phyloP scores from a whole-genome alignment of 2,113 vertebrate genomes.

The Thymallus thymallus region DNA sequence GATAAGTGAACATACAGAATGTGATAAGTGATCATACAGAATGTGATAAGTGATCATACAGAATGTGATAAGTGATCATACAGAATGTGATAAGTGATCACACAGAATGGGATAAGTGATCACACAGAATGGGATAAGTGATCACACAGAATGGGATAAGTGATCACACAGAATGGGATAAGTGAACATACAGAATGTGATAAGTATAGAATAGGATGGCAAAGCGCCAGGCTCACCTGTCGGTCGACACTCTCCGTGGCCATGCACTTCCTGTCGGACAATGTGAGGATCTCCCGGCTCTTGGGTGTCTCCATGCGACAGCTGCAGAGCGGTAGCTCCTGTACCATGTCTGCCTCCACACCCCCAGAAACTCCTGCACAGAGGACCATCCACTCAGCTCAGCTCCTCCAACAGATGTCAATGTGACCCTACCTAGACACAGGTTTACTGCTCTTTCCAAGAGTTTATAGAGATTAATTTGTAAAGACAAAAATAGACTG shows the following conservation, averaged over 20 bases:
- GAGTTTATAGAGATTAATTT: no score
- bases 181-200: neutral
- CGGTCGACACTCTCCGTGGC: constrained; percentile 91
- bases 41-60: neutral
- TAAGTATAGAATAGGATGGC: neutral
- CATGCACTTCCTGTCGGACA: constrained; percentile 98
- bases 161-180: neutral
- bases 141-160: neutral
- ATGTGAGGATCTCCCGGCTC: constrained; percentile 90
- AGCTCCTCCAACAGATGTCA: no score
- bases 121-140: neutral
- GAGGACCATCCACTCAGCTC: neutral
- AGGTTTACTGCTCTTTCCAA: no score
- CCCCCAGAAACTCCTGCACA: constrained; percentile 32
- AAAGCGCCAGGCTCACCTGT: constrained; percentile 67
- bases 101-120: neutral
- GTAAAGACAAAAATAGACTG: no score
- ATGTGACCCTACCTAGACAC: no score
- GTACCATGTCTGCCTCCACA: constrained; percentile 80
- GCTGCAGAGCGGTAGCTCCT: constrained; percentile 96
- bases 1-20: neutral
- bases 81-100: neutral
- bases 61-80: neutral
- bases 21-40: no score
- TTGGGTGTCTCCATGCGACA: constrained; percentile 97